Conservation (phyloP, 1,140 invertebrate species). For the Nautilus pompilius region DNA sequence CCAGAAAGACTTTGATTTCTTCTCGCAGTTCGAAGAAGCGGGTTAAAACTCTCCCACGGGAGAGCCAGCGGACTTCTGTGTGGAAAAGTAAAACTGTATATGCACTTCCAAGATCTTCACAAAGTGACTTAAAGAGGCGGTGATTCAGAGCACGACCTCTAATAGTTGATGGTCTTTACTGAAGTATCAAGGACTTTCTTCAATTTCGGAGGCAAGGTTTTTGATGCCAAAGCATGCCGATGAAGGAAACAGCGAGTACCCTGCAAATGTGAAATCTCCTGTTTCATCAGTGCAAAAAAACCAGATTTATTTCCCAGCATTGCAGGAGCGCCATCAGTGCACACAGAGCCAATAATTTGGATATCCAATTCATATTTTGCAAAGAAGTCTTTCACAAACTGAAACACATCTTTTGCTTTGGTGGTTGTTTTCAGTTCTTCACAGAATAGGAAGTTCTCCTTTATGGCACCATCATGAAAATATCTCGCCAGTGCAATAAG, state of each 20-base stretch:
- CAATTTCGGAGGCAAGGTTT: not conserved
- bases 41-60: not conserved
- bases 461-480: not conserved
- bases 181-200: not conserved
- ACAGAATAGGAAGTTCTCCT: not conserved
- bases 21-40: not conserved
- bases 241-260: not conserved
- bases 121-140: constrained; percentile 1
- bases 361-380: not conserved
- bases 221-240: not conserved
- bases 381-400: not conserved
- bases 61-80: not conserved
- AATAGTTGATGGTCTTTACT: constrained; percentile 2
- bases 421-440: not conserved
- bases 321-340: not conserved
- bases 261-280: not conserved
- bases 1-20: not conserved
- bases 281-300: constrained; percentile 1
- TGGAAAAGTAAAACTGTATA: not conserved
- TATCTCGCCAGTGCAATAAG: not conserved
- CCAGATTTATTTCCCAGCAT: not conserved
- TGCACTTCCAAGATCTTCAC: not conserved
- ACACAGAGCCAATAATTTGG: not conserved
- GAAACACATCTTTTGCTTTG: not conserved
- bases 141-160: not conserved